Evolutionary conservation across 1,140 invertebrate species (phyloP).

Genomic region (Hylaeus volcanicus): DNA sequence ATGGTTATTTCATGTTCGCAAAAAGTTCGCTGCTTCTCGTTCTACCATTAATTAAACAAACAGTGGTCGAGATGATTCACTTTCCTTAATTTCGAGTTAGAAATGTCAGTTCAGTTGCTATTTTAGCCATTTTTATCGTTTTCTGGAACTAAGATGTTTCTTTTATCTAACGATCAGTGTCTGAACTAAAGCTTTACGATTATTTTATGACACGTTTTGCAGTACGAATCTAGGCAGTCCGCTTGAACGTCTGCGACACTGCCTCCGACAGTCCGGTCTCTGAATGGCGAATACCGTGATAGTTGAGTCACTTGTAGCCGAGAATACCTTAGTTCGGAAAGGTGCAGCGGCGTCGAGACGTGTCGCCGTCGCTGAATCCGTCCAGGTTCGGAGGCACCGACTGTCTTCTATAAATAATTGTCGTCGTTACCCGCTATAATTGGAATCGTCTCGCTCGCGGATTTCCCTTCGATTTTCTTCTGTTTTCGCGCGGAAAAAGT

Average conservation of each 20-base stretch:
- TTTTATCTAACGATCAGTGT: too few species aligned
- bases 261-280: conserved; percentile 15
- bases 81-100: too few species aligned
- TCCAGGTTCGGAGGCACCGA: conserved; percentile 43
- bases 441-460: conserved; percentile 40
- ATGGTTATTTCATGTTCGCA: too few species aligned
- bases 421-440: conserved; percentile 62
- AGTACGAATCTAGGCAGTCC: conserved; percentile 3
- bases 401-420: conserved; percentile 64
- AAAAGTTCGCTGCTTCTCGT: too few species aligned
- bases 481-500: conserved; percentile 30
- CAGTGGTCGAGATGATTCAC: too few species aligned
- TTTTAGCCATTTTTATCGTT: too few species aligned
- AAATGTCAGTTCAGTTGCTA: too few species aligned
- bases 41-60: too few species aligned
- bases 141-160: too few species aligned
- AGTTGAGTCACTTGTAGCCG: conserved; percentile 58
- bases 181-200: too few species aligned
- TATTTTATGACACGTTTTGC: too few species aligned
- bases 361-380: conserved; percentile 45
- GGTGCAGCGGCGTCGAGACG: conserved; percentile 26
- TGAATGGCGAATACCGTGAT: conserved; percentile 59
- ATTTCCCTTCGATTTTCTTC: conserved; percentile 32
- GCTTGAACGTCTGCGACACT: conserved; percentile 10
- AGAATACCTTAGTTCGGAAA: conserved; percentile 61